Conservation (phyloP, 2,797 vertebrate species). For the Scolopax rusticola region DNA sequence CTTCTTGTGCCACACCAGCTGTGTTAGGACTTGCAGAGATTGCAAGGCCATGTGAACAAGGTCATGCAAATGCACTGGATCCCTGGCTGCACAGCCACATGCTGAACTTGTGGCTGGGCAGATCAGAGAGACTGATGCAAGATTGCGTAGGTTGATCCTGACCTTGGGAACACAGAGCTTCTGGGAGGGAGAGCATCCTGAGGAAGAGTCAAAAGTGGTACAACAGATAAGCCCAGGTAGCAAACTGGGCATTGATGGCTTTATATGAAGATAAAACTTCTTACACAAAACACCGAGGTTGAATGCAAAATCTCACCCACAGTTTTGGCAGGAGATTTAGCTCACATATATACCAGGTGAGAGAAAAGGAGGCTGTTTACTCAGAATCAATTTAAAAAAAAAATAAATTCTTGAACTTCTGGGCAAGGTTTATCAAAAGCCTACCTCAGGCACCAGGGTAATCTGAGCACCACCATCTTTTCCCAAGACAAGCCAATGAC, state of each 20-base stretch:
- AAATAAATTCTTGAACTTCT: neutral
- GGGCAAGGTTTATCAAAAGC: neutral
- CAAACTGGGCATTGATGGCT: neutral
- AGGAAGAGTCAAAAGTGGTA: neutral
- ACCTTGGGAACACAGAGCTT: neutral
- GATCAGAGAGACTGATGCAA: neutral
- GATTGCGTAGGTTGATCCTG: fast-evolving
- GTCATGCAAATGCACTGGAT: neutral
- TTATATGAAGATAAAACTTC: neutral
- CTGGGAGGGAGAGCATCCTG: neutral
- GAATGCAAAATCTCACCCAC: neutral
- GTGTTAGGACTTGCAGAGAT: neutral
- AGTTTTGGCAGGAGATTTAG: neutral
- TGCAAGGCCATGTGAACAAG: fast-evolving
- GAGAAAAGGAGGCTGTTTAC: neutral
- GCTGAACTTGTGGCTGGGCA: neutral
- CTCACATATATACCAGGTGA: neutral
- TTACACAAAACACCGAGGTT: neutral
- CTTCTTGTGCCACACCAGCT: too few species aligned
- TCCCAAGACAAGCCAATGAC: neutral
- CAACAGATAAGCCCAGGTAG: neutral
- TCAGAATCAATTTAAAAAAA: neutral
- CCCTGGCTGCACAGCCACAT: neutral
- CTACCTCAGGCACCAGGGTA: too few species aligned
- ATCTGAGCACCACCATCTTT: fast-evolving